Evolutionary conservation across 2,888 invertebrate genomes (phyloP).

Genomic region (Habroteleia sp.): DNA sequence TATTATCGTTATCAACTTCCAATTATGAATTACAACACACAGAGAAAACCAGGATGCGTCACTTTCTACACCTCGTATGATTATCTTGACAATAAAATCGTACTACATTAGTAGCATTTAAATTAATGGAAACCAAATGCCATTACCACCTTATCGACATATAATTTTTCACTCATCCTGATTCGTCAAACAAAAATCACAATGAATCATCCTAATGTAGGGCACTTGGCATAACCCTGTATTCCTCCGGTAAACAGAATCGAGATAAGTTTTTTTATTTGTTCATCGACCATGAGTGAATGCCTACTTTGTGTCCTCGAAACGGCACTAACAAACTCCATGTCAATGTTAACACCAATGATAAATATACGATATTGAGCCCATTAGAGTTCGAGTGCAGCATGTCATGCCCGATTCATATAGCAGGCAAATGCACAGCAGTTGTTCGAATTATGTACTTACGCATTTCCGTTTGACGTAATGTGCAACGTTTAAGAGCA

Average conservation of each 20-base stretch:
- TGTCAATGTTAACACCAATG: constrained; percentile 45
- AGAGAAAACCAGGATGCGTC: too few species aligned
- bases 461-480: constrained; percentile 51
- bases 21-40: too few species aligned
- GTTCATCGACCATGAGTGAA: constrained; percentile 33
- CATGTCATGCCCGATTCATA: constrained; percentile 39
- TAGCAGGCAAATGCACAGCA: constrained; percentile 15
- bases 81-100: too few species aligned
- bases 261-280: constrained; percentile 28
- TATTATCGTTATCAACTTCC: too few species aligned
- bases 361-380: constrained; percentile 39
- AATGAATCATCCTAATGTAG: too few species aligned
- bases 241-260: constrained; percentile 32
- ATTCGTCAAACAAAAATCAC: too few species aligned
- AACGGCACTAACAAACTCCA: constrained; percentile 11
- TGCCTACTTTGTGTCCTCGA: constrained; percentile 38
- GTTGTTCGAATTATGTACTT: constrained; percentile 36
- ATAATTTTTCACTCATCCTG: too few species aligned
- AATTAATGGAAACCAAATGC: too few species aligned
- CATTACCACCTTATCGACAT: too few species aligned
- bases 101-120: too few species aligned
- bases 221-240: constrained; percentile 12
- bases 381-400: constrained; percentile 43
- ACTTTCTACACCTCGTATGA: too few species aligned
- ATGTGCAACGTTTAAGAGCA: constrained; percentile 34